A percentile compares a stretch with the other conserved stretches of the same genome.
phyloP scores from a whole-genome alignment of 2,113 vertebrate genomes.

The Actinemys pallida region DNA sequence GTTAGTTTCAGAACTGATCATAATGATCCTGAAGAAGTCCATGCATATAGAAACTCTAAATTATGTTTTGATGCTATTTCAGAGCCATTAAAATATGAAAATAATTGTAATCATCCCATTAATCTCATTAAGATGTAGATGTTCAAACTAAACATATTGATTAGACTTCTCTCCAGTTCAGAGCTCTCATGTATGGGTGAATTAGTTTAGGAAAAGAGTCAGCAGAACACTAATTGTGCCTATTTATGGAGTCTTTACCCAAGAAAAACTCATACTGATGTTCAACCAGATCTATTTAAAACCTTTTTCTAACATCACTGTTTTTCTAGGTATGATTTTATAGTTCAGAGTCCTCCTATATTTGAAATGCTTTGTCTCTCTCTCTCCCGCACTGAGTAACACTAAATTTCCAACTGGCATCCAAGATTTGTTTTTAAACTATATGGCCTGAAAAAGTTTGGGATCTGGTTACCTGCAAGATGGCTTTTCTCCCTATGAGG shows the following conservation, averaged over 20 bases:
- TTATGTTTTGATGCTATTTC: slow-evolving; percentile 25
- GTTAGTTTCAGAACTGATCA: background rate
- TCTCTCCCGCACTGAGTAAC: background rate
- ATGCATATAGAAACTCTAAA: background rate
- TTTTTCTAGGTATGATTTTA: slow-evolving; percentile 12
- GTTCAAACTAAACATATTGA: slow-evolving; percentile 20
- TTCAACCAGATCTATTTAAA: background rate
- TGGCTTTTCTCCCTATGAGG: background rate
- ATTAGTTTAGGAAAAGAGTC: slow-evolving; percentile 10
- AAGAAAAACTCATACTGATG: background rate
- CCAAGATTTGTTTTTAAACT: background rate
- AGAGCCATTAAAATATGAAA: background rate
- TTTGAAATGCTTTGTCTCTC: background rate
- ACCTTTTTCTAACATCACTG: background rate
- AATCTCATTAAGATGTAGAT: slow-evolving; percentile 1
- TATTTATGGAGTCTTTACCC: background rate
- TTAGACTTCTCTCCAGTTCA: background rate
- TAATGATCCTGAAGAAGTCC: background rate
- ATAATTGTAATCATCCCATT: background rate
- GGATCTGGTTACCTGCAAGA: background rate
- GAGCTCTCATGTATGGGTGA: background rate
- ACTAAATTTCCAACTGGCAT: background rate
- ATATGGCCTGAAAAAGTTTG: background rate
- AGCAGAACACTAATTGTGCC: background rate
- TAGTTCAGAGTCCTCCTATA: background rate